Base-by-base conservation (phyloP, 2,113 vertebrate species). In the Phyllostomus hastatus region DNA sequence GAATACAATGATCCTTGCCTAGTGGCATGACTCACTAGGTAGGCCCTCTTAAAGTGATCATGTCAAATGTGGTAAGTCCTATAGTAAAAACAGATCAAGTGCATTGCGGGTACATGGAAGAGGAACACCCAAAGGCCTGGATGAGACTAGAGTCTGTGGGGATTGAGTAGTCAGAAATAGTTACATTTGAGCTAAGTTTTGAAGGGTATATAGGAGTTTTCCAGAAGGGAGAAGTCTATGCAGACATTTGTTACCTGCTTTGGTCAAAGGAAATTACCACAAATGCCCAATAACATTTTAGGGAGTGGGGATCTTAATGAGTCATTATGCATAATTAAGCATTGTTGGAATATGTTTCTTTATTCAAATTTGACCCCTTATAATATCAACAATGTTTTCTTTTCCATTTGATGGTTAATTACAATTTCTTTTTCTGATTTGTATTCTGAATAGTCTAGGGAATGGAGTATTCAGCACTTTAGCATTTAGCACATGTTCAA, bases 201-300 rank as follows among this genome's bases (percentile, higher is more conserved):
- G 28, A 96, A 94, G 33, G 57, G 41, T 61, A 7, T 86, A 9
- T 57, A 83, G 50, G 38, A 41, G 3, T 79, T 93, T 94, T 95
- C 61, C 57, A 94, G 64, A 87, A 93, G 10, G 2, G n/a, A 61
- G 22, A 88, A 75, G 33, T 91, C 26, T 86, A 33, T 91, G 24
- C 16, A 67, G 78, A 94, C 10, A 72, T 3, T 61, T 93, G 10
- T 57, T 75, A 85, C 17, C 15, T 85, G 86, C 19, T 88, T 94
- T 94, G 78, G 43, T 81, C 33, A 93, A 85, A 92, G 46, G 20
- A 84, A 10, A 12, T 94, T 93, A 91, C 80, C 22, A 54, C 85
- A 81, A 82, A 64, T 35, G 10, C 33, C 57, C 86, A 94, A 88
- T 69, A 92, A 78, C 16, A 81, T 85, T 84, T 92, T 59, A 48